Evolutionary conservation across 1,140 invertebrate species (phyloP), one percentile per base, ranked within the genome.

Genomic region (Venturia canescens): DNA sequence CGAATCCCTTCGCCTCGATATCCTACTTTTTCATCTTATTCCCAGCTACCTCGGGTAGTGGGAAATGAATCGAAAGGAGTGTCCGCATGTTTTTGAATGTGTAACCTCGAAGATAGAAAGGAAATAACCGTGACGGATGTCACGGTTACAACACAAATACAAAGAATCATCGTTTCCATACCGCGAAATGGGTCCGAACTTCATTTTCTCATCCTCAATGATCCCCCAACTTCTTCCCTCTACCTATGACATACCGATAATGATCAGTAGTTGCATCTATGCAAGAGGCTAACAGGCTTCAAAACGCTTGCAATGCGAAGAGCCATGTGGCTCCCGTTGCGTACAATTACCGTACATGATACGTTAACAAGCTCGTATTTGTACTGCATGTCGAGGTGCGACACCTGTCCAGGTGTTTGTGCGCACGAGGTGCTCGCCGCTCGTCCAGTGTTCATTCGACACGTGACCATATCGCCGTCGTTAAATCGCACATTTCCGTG

Each of bases 291-390:
- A 29, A 66, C 15, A 13, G 4, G 23, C 2, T 29, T 66, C 3
- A 13, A 66, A 44, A 44, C 38, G 13, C 38, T 13, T 11, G 1
- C 7, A 6, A 44, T 44, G 1, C 38, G 5, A 44, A 9, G 7
- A 44, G 38, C 48, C 38, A 50, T 50, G 48, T 3, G 44, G 13
- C 53, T 74, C 44, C 48, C 48, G 71, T 26, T 74, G 71, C 71
- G 71, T 18, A 69, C 71, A 53, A 53, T 53, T 31, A 53, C 44
- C 71, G 44, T 74, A 53, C 26, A 74, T 38, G 71, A 74, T 74
- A 48, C 71, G 26, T 53, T 27, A 74, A 53, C 71, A 13, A 48
- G 44, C 5, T 53, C 71, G 71, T 74, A 71, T 71, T 71, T 48
- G n/a, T 71, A 31, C 38, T n/a, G 48, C 29, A 53, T 31, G n/a